These are phyloP conservation scores for Leucosticte australis DNA, from an alignment of 2,113 vertebrate genomes.

Conservation along the genomic window DNA sequence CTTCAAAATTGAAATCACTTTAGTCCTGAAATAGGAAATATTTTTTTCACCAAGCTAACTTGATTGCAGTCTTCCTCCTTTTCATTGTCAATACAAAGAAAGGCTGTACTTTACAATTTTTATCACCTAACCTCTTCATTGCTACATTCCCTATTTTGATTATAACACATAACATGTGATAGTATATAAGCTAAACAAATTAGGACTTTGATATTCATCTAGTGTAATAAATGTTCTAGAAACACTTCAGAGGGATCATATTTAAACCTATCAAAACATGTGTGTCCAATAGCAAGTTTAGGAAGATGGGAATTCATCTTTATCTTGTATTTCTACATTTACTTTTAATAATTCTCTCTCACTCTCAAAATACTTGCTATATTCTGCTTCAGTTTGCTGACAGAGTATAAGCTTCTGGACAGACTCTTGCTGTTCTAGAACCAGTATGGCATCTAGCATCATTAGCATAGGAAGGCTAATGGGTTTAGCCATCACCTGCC, in stretches of 20 bases:
- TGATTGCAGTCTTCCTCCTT: background rate
- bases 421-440: background rate
- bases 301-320: background rate
- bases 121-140: background rate
- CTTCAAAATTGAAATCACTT: background rate
- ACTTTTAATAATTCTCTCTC: background rate
- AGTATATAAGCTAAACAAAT: background rate
- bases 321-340: background rate
- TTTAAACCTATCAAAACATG: background rate
- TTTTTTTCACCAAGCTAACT: background rate
- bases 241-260: background rate
- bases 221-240: background rate
- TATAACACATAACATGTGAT: background rate
- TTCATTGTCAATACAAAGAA: background rate
- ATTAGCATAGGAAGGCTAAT: background rate
- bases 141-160: background rate
- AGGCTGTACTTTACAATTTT: background rate
- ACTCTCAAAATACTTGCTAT: background rate
- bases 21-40: background rate
- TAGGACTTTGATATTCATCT: background rate
- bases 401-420: background rate
- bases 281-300: background rate
- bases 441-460: background rate
- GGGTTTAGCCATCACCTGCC: background rate
- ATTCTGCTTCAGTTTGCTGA: background rate